A percentile compares a stretch with the other conserved stretches of the same genome.
Evolutionary conservation across 2,797 vertebrate genomes (phyloP).

Genomic region (Chloroceryle amazona): DNA sequence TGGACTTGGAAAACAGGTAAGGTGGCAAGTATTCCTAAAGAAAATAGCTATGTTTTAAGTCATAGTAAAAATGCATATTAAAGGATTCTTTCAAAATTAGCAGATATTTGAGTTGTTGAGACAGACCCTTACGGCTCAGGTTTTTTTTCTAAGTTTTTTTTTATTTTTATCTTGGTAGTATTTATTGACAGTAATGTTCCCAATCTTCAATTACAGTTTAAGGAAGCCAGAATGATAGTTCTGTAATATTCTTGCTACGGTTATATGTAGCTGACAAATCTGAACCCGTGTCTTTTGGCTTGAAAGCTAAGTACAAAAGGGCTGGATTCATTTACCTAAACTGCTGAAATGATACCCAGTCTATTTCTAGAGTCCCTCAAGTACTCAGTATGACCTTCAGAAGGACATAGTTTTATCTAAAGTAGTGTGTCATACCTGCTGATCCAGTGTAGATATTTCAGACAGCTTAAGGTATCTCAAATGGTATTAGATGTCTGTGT

Average conservation of each 20-base stretch:
- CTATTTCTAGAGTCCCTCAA: background rate
- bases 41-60: slow-evolving; percentile 4
- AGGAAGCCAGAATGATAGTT: background rate
- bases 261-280: background rate
- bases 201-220: background rate
- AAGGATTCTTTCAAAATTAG: background rate
- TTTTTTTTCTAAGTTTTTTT: background rate
- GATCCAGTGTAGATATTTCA: background rate
- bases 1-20: background rate
- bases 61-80: background rate
- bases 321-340: background rate
- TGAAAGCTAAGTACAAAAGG: background rate
- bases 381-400: background rate
- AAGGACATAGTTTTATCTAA: background rate
- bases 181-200: background rate
- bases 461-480: background rate
- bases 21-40: background rate
- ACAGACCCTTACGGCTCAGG: background rate
- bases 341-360: background rate
- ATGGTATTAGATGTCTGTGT: background rate
- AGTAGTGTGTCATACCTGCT: background rate
- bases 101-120: background rate
- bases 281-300: background rate
- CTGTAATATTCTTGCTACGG: background rate
- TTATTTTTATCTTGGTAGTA: background rate